Base-by-base conservation (phyloP, 1,140 invertebrate species). In the Musca vetustissima region DNA sequence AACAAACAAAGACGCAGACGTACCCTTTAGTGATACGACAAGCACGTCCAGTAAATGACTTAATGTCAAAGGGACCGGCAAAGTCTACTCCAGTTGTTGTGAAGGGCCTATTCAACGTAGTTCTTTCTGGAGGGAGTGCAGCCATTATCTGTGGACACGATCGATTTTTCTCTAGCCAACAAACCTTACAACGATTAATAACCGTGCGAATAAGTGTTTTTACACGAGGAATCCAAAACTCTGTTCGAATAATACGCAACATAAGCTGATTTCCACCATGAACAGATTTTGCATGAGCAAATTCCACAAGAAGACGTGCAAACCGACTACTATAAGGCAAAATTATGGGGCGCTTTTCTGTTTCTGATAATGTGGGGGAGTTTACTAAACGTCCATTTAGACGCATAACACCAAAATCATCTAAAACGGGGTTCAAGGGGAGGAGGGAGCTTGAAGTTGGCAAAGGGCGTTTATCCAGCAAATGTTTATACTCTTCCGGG, bases 1-100 rank as follows among this genome's bases (percentile, higher is more conserved):
- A 64, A 66, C 83, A 83, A 0, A 83, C 75, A 68, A 84, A 84
- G 8, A 84, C 11, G 15, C 74, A 70, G 8, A 81, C 71, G 48
- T 79, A 82, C 22, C 66, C 61, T 49, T 77, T 66, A 1, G 50
- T 67, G 7, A 67, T 67, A 19, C 28, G 28, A 11, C 48, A 28
- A 2, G 70, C 70, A 14, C 73, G 70, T 24, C 72, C 70, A 0
- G 50, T 64, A 15, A 55, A 69, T 9, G 15, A 67, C 69, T 76
- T 80, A 1, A 83, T 64, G 0, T 68, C 28, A 9, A 80, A 71
- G 2, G 80, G 78, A 22, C 83, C 83, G 17, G 74, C 76, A 57
- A 78, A 83, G 66, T 83, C 79, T 1, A 81, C 67, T 0, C 78
- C 80, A n/a, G 73, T 65, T 48, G 66, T 24, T 7, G 50, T n/a